Evolutionary conservation across 2,113 vertebrate genomes (phyloP), one percentile per base, ranked within the genome.

Genomic region (Sander lucioperca): DNA sequence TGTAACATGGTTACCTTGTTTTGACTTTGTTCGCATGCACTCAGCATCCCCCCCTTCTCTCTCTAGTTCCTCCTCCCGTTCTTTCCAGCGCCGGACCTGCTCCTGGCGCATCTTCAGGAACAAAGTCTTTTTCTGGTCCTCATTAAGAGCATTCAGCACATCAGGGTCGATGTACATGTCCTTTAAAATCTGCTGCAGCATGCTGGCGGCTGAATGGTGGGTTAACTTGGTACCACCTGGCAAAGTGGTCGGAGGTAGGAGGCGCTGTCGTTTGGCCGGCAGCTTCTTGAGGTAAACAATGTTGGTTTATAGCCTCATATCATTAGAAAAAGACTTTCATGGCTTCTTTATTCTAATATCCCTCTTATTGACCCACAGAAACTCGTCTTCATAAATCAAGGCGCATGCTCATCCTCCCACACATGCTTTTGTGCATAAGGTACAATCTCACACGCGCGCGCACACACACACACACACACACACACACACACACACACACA

Each of bases 121-220:
- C 66, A 96, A 85, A 2, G 93, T 96, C 90, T 96, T 96, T 65
- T 96, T 96, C 91, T 96, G 96, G 48, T 96, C 95, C 9, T 96
- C 96, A 1, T 94, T 96, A 0, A 96, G 94, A 11, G 95, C 95
- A 0, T 95, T 67, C 74, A 96, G 89, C 51, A 96, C 93, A 54
- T 96, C 95, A 0, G 95, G 95, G 66, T 96, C 95, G 23, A 96
- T 94, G 93, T 95, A 96, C 95, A 96, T 96, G 88, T 96, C 95
- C 63, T 95, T 93, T n/a, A 96, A 77, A 59, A 96, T 96, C 92
- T 96, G 95, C 91, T 96, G 95, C 87, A 96, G 89, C 96, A 96
- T 96, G 88, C 64, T 89, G 92, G 75, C 19, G 23, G 62, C 33
- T 21, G 53, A 33, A 7, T 3, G 47, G 33, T 3, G 47, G 69